Conservation (phyloP, 23 tunicate genomes). For the Clavelina lepadiformis region DNA sequence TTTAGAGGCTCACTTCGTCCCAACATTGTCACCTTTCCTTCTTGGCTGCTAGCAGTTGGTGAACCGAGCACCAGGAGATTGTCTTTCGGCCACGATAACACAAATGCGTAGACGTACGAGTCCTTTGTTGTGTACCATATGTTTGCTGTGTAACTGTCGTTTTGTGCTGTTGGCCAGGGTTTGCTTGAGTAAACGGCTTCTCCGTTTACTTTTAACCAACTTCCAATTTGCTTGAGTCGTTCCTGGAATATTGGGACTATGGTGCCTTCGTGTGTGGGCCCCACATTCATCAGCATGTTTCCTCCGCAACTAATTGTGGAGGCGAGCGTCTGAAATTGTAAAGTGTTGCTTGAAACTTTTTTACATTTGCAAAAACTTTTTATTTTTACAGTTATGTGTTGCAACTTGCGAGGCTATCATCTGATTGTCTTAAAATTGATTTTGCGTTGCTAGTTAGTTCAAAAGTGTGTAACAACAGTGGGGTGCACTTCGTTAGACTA, state of each 20-base stretch:
- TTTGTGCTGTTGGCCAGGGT: slow-evolving; percentile 83
- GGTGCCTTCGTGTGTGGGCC: slow-evolving; percentile 82
- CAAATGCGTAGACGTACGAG: slow-evolving; percentile 55
- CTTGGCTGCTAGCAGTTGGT: slow-evolving; percentile 27
- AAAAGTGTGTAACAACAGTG: no score
- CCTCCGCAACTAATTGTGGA: slow-evolving; percentile 92
- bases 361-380: no score
- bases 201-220: slow-evolving; percentile 76
- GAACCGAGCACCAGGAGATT: slow-evolving; percentile 48
- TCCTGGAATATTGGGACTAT: slow-evolving; percentile 77
- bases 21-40: slow-evolving; percentile 48
- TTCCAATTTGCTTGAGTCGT: slow-evolving; percentile 64
- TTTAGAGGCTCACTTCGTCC: slow-evolving; percentile 24
- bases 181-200: slow-evolving; percentile 80
- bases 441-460: no score
- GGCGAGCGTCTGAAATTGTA: slow-evolving; percentile 62
- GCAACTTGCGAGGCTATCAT: no score
- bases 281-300: slow-evolving; percentile 87
- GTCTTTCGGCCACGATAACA: slow-evolving; percentile 67
- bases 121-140: slow-evolving; percentile 77
- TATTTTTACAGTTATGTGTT: no score
- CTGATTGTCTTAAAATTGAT: no score
- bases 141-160: slow-evolving; percentile 42
- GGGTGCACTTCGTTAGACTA: no score
- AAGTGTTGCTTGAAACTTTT: no score